Conservation (phyloP, 2,888 invertebrate genomes). For the Anaspis maculata region DNA sequence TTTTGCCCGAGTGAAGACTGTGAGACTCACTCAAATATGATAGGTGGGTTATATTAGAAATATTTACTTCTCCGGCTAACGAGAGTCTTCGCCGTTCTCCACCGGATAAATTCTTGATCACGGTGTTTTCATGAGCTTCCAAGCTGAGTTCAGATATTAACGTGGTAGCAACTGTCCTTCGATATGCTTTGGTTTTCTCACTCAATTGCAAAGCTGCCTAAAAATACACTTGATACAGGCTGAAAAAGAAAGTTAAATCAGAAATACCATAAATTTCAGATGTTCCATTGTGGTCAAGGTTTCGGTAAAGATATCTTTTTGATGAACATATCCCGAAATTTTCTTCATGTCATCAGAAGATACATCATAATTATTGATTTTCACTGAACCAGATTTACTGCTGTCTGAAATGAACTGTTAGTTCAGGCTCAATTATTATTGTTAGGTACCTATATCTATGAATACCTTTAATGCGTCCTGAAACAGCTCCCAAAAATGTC, state of each 20-base stretch:
- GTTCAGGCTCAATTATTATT: no score
- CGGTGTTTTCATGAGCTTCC: constrained; percentile 59
- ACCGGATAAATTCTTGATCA: constrained; percentile 72
- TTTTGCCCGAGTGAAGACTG: no score
- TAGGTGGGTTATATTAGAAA: constrained; percentile 4
- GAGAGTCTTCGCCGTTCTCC: constrained; percentile 83
- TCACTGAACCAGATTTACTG: constrained; percentile 18
- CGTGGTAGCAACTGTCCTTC: constrained; percentile 40
- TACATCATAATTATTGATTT: constrained; percentile 45
- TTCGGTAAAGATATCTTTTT: constrained; percentile 73
- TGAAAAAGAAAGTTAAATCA: no score
- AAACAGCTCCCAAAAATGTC: constrained; percentile 63
- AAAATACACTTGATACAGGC: no score
- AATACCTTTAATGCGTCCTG: constrained; percentile 56
- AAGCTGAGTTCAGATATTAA: constrained; percentile 62
- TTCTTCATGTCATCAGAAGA: constrained; percentile 58
- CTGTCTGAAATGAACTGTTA: constrained; percentile 7
- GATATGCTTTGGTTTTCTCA: constrained; percentile 41
- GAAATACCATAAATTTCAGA: constrained; percentile 76
- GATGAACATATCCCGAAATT: constrained; percentile 79
- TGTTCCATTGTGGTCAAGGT: constrained; percentile 74
- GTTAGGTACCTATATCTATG: no score
- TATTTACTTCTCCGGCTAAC: constrained; percentile 56
- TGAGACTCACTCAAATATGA: no score
- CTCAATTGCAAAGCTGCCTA: constrained; percentile 75